Percentiles rank a stretch among this genome's conserved stretches.
Conservation (phyloP, 2,888 invertebrate genomes). For the Rambutsinella grinnellia region DNA sequence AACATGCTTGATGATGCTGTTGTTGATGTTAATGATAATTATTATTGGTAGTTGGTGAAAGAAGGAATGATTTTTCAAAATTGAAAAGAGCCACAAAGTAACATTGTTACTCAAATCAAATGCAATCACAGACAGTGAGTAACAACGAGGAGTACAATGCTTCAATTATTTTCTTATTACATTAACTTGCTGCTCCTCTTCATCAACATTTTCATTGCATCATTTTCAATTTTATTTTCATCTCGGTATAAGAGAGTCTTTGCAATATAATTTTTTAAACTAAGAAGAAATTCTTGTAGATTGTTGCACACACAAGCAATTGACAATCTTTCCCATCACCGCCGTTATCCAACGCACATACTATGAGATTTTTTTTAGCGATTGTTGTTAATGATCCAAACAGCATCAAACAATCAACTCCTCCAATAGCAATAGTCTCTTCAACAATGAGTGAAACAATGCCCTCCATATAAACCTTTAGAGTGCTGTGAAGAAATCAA, state of each 20-base stretch:
- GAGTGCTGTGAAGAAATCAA: conserved; percentile 4
- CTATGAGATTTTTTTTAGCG: background rate
- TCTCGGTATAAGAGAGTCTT: no score
- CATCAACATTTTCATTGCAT: conserved; percentile 8
- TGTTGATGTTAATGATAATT: no score
- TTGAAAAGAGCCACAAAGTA: no score
- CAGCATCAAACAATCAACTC: conserved; percentile 21
- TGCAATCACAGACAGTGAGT: no score
- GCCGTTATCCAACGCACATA: background rate
- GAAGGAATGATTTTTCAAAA: no score
- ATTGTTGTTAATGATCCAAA: background rate
- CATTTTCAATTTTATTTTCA: conserved; percentile 9
- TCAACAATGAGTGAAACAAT: conserved; percentile 32
- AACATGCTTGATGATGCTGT: no score
- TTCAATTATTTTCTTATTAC: background rate
- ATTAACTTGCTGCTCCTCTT: background rate
- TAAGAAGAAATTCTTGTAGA: background rate
- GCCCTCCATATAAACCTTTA: background rate
- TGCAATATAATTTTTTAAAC: no score
- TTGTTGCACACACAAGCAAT: conserved; percentile 38
- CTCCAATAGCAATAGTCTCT: no score
- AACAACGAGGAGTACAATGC: background rate
- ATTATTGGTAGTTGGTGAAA: no score
- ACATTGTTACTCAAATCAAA: no score
- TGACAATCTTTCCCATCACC: conserved; percentile 45